phyloP scores from a whole-genome alignment of 2,113 vertebrate genomes.

The Leptobrachium ailaonicum region DNA sequence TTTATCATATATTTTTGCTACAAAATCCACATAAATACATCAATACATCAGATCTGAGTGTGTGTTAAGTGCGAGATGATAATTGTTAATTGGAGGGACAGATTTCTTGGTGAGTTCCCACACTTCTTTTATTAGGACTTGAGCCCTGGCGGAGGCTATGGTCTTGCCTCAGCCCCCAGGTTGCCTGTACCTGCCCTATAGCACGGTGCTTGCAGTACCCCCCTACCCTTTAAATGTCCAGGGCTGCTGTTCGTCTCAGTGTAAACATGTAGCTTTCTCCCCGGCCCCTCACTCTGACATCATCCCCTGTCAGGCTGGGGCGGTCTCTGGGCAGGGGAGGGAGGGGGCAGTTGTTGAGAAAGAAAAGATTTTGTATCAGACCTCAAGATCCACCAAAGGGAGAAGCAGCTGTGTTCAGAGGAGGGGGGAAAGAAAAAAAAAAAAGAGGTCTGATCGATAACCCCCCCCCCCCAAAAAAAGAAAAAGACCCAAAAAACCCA shows the following conservation, averaged over 20 bases:
- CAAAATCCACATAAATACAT: too few relatives aligned
- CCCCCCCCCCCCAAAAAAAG: background rate
- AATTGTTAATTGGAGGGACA: too few relatives aligned
- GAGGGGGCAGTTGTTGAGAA: conserved; percentile 46
- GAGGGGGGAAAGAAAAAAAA: conserved; percentile 4
- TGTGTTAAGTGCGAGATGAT: too few relatives aligned
- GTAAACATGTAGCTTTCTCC: conserved; percentile 56
- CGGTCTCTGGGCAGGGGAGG: conserved; percentile 9
- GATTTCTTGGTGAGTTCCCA: too few relatives aligned
- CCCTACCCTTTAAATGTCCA: too few relatives aligned
- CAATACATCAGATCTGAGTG: too few relatives aligned
- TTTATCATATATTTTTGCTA: too few relatives aligned
- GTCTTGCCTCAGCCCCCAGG: too few relatives aligned
- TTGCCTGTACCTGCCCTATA: too few relatives aligned
- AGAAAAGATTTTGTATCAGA: conserved; percentile 50
- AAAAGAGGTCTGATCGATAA: conserved; percentile 3
- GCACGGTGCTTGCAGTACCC: too few relatives aligned
- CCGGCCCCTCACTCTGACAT: conserved; percentile 66
- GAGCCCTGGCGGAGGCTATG: too few relatives aligned
- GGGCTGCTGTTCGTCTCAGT: conserved; percentile 55
- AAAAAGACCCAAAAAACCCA: background rate
- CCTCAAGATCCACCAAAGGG: conserved; percentile 51
- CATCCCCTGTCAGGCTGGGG: conserved; percentile 57
- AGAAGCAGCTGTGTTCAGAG: conserved; percentile 19
- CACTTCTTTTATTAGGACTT: too few relatives aligned